Evolutionary conservation across 2,113 vertebrate species (phyloP).

Genomic region (Furnarius figulus): DNA sequence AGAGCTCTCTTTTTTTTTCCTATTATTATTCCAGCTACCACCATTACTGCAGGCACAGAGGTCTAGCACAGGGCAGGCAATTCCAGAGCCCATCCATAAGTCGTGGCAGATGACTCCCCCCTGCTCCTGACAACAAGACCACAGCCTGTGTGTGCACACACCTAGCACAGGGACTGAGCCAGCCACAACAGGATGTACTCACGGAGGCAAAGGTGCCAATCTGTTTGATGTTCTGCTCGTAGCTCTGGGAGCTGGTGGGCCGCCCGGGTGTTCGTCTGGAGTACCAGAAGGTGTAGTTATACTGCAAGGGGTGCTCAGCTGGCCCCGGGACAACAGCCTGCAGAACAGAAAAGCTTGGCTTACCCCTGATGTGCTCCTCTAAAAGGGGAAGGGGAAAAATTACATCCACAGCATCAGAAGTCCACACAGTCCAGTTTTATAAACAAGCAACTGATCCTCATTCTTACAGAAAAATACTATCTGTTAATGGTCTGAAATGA

Average conservation of each 20-base stretch:
- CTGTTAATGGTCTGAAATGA: neutral
- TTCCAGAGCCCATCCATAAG: neutral
- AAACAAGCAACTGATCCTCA: neutral
- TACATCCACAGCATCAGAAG: neutral
- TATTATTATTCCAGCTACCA: neutral
- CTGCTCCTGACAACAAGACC: neutral
- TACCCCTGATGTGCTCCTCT: neutral
- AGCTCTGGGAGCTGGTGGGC: constrained; percentile 84
- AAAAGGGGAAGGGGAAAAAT: neutral
- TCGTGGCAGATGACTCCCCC: neutral
- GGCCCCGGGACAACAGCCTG: constrained; percentile 83
- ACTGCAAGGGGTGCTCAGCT: constrained; percentile 83
- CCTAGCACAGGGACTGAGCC: neutral
- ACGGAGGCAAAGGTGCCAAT: constrained; percentile 87
- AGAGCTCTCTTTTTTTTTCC: neutral
- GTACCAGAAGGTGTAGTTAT: constrained; percentile 87
- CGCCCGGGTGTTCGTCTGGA: constrained; percentile 82
- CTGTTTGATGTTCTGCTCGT: constrained; percentile 86
- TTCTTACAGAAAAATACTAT: neutral
- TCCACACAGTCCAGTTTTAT: neutral
- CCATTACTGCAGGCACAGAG: neutral
- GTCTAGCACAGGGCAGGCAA: neutral
- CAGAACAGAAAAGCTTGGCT: neutral
- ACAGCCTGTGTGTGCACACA: neutral
- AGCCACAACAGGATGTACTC: constrained; percentile 46